phyloP scores from a whole-genome alignment of 2,113 vertebrate species.

The Cranoglanis bouderius region DNA sequence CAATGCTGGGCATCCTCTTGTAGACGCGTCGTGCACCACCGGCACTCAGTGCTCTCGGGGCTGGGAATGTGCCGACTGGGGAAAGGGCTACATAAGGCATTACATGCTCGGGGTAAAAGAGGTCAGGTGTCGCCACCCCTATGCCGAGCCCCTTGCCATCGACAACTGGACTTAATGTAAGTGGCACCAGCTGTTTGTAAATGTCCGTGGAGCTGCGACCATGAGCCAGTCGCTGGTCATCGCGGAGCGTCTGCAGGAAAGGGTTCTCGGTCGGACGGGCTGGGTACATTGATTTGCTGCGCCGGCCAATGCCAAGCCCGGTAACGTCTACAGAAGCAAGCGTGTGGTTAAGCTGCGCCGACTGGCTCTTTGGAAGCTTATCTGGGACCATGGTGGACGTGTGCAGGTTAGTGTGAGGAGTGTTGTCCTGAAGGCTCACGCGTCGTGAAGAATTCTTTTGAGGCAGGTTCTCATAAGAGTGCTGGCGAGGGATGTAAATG shows the following conservation, averaged over 20 bases:
- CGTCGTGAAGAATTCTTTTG: slow-evolving; percentile 82
- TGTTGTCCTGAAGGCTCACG: slow-evolving; percentile 88
- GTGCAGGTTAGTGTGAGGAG: slow-evolving; percentile 86
- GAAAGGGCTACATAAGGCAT: slow-evolving; percentile 95
- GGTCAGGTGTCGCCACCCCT: slow-evolving; percentile 61
- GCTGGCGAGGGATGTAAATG: slow-evolving; percentile 85
- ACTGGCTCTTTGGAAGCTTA: slow-evolving; percentile 82
- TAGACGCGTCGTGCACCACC: slow-evolving; percentile 93
- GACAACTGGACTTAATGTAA: slow-evolving; percentile 75
- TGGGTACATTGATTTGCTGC: slow-evolving; percentile 91
- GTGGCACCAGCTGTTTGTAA: slow-evolving; percentile 88
- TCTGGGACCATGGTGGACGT: slow-evolving; percentile 84
- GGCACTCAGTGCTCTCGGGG: slow-evolving; percentile 89
- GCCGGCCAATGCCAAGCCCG: slow-evolving; percentile 74
- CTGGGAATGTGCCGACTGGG: slow-evolving; percentile 84
- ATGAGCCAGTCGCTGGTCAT: slow-evolving; percentile 82
- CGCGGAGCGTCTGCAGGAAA: slow-evolving; percentile 84
- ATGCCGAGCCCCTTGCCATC: slow-evolving; percentile 62
- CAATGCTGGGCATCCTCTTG: slow-evolving; percentile 98
- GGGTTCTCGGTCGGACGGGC: slow-evolving; percentile 88
- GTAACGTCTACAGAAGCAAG: slow-evolving; percentile 64
- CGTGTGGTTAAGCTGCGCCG: slow-evolving; percentile 82
- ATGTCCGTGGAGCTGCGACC: slow-evolving; percentile 87
- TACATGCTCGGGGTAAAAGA: slow-evolving; percentile 85
- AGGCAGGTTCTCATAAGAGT: slow-evolving; percentile 91